Conservation (phyloP, 2,113 vertebrate genomes). For the Chloropsis cyanopogon region DNA sequence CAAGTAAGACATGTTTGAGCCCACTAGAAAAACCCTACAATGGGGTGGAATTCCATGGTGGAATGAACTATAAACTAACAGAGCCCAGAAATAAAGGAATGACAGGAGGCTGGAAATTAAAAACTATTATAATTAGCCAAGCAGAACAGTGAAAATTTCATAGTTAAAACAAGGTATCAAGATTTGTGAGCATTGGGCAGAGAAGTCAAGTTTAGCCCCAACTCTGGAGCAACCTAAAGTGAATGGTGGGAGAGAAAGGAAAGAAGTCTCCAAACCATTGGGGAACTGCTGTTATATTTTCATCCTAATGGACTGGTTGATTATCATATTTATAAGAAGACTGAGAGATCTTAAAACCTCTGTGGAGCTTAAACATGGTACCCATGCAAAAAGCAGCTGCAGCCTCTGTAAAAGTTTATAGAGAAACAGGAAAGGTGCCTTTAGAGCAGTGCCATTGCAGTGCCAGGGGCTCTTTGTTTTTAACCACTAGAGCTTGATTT, state of each 20-base stretch:
- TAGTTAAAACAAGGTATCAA: not conserved
- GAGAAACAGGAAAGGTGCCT: not conserved
- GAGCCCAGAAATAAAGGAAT: not conserved
- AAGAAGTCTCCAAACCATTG: not conserved
- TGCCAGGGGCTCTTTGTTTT: not conserved
- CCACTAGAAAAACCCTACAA: not conserved
- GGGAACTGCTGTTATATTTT: not conserved
- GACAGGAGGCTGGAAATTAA: not conserved
- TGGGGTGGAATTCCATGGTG: not conserved
- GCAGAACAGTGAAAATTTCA: not conserved
- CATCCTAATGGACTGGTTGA: not conserved
- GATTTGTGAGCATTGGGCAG: not conserved
- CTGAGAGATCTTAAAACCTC: not conserved
- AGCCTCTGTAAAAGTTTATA: not conserved
- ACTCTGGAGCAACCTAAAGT: not conserved
- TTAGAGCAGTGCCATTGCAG: not conserved
- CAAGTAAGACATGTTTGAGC: not conserved
- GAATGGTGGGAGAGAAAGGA: not conserved
- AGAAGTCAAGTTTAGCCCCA: not conserved
- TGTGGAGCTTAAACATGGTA: not conserved
- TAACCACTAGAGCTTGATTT: not conserved
- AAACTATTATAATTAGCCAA: not conserved
- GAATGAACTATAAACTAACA: not conserved
- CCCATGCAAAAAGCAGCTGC: not conserved
- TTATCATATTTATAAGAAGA: not conserved